phyloP scores from a whole-genome alignment of 2,113 vertebrate species.

The Pyxicephalus adspersus region DNA sequence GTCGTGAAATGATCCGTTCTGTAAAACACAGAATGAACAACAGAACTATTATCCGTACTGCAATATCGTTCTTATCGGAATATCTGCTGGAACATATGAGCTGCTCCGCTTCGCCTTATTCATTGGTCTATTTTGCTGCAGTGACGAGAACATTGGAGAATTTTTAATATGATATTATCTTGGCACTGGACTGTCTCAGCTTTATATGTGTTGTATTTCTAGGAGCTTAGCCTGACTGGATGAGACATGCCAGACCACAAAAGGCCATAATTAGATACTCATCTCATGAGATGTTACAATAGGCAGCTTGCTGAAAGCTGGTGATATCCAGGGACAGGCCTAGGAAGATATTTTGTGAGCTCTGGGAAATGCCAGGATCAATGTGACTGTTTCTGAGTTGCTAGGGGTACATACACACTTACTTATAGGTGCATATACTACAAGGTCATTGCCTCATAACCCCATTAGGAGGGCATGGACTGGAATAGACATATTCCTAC shows the following conservation, averaged over 20 bases:
- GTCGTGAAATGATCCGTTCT: too few species aligned
- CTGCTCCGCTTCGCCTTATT: constrained; percentile 8
- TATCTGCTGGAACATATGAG: constrained; percentile 24
- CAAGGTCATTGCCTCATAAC: too few species aligned
- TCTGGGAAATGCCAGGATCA: too few species aligned
- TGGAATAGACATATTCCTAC: too few species aligned
- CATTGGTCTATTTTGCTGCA: constrained; percentile 2
- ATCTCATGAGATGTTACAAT: not conserved
- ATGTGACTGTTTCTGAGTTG: too few species aligned
- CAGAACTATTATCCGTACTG: too few species aligned
- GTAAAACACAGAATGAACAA: too few species aligned
- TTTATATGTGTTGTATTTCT: not conserved
- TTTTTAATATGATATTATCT: constrained; percentile 27
- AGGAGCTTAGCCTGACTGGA: not conserved
- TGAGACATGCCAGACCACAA: not conserved
- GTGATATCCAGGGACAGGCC: not conserved
- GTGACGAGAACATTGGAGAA: constrained; percentile 27
- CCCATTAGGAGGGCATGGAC: too few species aligned
- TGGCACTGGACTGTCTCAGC: constrained; percentile 4
- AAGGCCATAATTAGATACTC: not conserved
- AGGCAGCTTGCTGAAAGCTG: not conserved
- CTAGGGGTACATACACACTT: too few species aligned
- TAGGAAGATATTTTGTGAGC: too few species aligned
- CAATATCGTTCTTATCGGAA: too few species aligned
- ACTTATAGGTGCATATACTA: too few species aligned